Evolutionary conservation across 2,113 vertebrate genomes (phyloP).

Genomic region (Pseudopodoces humilis): DNA sequence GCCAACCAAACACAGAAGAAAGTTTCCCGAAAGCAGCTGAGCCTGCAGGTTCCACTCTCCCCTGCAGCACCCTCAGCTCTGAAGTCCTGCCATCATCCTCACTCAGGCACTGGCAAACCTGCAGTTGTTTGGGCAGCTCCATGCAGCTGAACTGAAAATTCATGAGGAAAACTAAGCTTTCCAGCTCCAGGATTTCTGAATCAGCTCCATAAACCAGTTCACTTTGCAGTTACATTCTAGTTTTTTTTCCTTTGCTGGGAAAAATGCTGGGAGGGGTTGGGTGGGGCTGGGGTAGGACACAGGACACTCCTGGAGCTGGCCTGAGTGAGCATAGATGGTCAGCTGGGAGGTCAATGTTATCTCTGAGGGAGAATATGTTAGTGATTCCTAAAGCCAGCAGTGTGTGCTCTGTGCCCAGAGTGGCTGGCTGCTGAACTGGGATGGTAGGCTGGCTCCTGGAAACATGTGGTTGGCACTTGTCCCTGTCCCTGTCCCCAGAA

Average conservation of each 20-base stretch:
- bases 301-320: neutral
- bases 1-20: neutral
- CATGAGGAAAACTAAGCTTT: neutral
- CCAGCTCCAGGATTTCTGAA: neutral
- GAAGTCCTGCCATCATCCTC: fast-evolving
- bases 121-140: neutral
- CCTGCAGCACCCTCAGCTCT: neutral
- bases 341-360: neutral
- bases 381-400: neutral
- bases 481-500: neutral
- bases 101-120: neutral
- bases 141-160: neutral
- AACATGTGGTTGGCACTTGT: neutral
- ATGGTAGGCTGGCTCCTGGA: neutral
- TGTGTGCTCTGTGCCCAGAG: neutral
- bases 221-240: neutral
- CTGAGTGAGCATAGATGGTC: neutral
- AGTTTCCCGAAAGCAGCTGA: neutral
- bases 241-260: neutral
- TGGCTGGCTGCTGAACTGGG: neutral
- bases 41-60: neutral
- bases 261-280: neutral
- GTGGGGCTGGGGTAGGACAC: no score
- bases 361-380: neutral
- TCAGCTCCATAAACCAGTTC: neutral